phyloP scores from a whole-genome alignment of 2,113 vertebrate genomes.

The Engraulis encrasicolus region DNA sequence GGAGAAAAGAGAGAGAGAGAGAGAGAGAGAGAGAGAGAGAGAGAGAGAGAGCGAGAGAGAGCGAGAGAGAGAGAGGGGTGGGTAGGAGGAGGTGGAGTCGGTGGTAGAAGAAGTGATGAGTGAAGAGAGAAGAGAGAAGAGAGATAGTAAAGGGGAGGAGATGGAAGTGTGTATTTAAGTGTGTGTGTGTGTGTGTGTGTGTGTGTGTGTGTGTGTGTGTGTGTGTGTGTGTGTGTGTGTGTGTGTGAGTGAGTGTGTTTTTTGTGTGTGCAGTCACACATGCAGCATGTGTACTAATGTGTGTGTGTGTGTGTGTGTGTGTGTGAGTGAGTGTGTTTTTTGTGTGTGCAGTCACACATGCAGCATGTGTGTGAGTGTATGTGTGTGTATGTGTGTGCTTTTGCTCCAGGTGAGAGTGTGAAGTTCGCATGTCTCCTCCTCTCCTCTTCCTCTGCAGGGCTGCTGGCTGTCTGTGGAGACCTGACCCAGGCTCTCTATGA shows the following conservation, averaged over 20 bases:
- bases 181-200: slow-evolving; percentile 56
- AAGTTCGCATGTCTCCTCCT: neutral
- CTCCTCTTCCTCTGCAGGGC: neutral
- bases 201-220: slow-evolving; percentile 51
- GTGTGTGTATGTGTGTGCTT: slow-evolving; percentile 34
- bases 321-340: slow-evolving; percentile 40
- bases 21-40: neutral
- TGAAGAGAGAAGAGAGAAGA: too few species aligned
- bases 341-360: slow-evolving; percentile 55
- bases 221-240: too few species aligned
- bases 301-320: slow-evolving; percentile 24
- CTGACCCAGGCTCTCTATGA: neutral
- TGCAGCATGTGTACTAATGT: slow-evolving; percentile 34
- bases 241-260: slow-evolving; percentile 37
- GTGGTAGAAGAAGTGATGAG: neutral
- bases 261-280: slow-evolving; percentile 45
- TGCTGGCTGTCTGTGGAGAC: neutral
- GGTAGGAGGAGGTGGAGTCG: too few species aligned
- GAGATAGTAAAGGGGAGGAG: slow-evolving; percentile 12
- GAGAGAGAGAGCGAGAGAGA: neutral
- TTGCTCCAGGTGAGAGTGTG: slow-evolving; percentile 17
- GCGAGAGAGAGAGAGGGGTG: neutral
- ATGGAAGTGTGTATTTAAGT: neutral
- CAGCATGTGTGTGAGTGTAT: slow-evolving; percentile 49
- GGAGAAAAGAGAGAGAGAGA: neutral